Conservation (phyloP, 35 echinoderm and acorn worm species). For the Ophioderma brevispina region DNA sequence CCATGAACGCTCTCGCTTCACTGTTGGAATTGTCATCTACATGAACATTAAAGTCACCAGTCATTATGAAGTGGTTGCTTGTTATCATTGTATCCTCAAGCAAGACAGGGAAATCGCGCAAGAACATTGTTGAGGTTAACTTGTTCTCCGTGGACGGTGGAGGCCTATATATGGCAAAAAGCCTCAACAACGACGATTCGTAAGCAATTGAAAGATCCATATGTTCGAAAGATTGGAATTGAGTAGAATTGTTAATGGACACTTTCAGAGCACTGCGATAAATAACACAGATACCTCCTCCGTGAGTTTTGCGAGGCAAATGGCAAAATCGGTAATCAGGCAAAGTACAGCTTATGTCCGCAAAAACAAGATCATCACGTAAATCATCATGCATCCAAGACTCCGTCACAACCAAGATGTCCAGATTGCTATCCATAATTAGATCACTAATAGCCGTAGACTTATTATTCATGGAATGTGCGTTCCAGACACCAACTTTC, state of each 20-base stretch:
- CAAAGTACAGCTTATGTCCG: conserved; percentile 46
- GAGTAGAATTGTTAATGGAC: neutral
- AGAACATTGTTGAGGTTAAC: neutral
- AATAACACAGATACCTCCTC: conserved; percentile 37
- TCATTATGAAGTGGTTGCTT: neutral
- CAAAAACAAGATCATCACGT: conserved; percentile 30
- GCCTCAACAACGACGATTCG: neutral
- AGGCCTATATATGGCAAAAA: conserved; percentile 29
- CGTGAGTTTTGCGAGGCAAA: conserved; percentile 1
- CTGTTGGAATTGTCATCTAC: conserved; percentile 21
- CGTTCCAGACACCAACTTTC: conserved; percentile 33
- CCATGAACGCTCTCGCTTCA: conserved; percentile 33
- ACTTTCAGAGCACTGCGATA: conserved; percentile 6
- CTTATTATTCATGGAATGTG: conserved; percentile 56
- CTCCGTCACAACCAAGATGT: conserved; percentile 45
- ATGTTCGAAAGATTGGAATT: conserved; percentile 21
- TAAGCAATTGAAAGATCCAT: conserved; percentile 46
- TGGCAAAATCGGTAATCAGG: conserved; percentile 28
- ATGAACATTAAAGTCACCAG: conserved; percentile 41
- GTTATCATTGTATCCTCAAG: neutral
- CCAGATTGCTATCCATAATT: conserved; percentile 29
- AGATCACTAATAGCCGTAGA: conserved; percentile 10
- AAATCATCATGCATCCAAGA: conserved; percentile 39
- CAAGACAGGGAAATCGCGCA: neutral
- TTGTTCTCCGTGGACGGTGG: conserved; percentile 32